Percentiles rank a stretch among this genome's conserved stretches.
Conservation (phyloP, 2,888 invertebrate genomes). For the Sussaba pulchella region DNA sequence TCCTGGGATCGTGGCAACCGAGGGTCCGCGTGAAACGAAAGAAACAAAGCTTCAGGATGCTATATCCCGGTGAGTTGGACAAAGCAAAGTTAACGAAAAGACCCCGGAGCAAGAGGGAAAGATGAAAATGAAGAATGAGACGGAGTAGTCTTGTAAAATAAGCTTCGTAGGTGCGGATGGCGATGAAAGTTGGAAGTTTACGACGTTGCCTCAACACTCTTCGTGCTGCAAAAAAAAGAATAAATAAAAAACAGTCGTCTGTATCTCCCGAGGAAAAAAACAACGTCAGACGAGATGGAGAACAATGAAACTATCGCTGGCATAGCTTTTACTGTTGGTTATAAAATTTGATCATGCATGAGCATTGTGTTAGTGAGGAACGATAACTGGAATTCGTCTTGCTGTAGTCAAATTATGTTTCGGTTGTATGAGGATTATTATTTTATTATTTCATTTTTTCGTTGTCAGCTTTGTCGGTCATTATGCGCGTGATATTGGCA, state of each 20-base stretch:
- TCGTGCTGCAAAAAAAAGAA: neutral
- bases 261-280: neutral
- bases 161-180: neutral
- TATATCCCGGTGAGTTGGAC: constrained; percentile 8
- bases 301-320: neutral
- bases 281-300: neutral
- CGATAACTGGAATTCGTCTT: too few relatives aligned
- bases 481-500: neutral
- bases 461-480: constrained; percentile 1
- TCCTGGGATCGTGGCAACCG: neutral
- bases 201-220: neutral
- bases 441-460: neutral
- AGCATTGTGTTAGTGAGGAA: too few relatives aligned
- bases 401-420: neutral
- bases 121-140: neutral
- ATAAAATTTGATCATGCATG: neutral
- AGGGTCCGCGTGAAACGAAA: neutral
- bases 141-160: neutral
- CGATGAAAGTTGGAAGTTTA: constrained; percentile 12
- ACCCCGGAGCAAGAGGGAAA: neutral
- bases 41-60: constrained; percentile 26
- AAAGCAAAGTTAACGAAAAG: constrained; percentile 3
- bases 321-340: neutral
- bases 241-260: neutral
- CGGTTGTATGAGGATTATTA: neutral